Evolutionary conservation across 2,888 invertebrate species (phyloP).

Genomic region (Blastobasis lacticolella): DNA sequence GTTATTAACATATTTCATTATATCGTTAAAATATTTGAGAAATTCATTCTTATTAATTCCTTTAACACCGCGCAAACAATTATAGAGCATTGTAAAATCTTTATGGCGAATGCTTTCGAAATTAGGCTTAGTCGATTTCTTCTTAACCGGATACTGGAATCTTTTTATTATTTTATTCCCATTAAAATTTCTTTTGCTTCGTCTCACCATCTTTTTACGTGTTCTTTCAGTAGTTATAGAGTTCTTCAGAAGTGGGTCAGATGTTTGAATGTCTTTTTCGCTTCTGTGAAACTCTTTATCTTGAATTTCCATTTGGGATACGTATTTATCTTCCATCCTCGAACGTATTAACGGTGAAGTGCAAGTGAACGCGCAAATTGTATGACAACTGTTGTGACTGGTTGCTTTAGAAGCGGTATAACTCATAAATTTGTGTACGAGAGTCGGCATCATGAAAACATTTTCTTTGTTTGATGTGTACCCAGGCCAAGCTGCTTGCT

Average conservation of each 20-base stretch:
- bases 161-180: conserved; percentile 6
- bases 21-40: conserved; percentile 29
- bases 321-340: too few relatives aligned
- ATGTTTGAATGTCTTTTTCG: too few relatives aligned
- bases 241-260: conserved; percentile 11
- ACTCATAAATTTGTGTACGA: too few relatives aligned
- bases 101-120: conserved; percentile 21
- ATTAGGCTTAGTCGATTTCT: conserved; percentile 3
- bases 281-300: too few relatives aligned
- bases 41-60: conserved; percentile 16
- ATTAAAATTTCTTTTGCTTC: conserved; percentile 3
- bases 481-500: too few relatives aligned
- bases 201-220: background rate
- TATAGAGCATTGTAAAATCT: conserved; percentile 25
- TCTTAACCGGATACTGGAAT: conserved; percentile 6
- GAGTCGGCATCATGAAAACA: too few relatives aligned
- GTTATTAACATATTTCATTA: conserved; percentile 36
- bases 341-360: too few relatives aligned
- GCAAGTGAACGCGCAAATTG: too few relatives aligned
- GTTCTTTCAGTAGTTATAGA: conserved; percentile 2
- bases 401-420: too few relatives aligned
- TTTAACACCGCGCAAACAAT: conserved; percentile 20
- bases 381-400: too few relatives aligned
- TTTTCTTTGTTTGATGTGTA: too few relatives aligned
- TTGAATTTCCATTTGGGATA: too few relatives aligned